Evolutionary conservation across 30 jellyfish, hydroid and myxozoan species (phyloP).

Genomic region (Hydractinia symbiolongicarpus): DNA sequence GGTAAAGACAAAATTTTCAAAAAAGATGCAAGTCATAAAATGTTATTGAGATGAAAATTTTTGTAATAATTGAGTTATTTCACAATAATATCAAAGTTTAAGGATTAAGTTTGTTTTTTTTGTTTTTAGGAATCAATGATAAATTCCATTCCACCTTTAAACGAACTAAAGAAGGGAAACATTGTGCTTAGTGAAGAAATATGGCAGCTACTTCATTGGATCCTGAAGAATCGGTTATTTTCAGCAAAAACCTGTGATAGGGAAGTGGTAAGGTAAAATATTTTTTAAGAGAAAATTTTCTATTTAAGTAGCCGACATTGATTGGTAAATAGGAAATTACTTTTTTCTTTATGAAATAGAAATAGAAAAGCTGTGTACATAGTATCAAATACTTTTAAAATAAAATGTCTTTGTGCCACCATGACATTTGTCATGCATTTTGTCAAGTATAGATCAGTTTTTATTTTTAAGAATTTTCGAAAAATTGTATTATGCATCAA

Average conservation of each 20-base stretch:
- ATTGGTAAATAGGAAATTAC: no score
- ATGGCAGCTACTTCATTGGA: slow-evolving; percentile 50
- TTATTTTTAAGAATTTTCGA: no score
- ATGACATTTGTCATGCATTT: no score
- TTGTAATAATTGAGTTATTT: background rate
- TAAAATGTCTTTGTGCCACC: no score
- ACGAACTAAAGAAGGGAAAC: slow-evolving; percentile 13
- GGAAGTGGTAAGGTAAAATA: slow-evolving; percentile 24
- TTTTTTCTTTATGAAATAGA: no score
- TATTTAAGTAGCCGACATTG: no score
- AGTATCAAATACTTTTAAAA: no score
- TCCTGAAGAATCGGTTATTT: slow-evolving; percentile 34
- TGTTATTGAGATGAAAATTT: background rate
- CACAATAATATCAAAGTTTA: background rate
- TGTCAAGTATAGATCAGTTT: no score
- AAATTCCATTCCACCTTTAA: slow-evolving; percentile 23
- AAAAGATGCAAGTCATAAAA: no score
- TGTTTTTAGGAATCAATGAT: slow-evolving; percentile 5
- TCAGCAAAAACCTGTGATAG: slow-evolving; percentile 37
- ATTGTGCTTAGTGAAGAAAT: slow-evolving; percentile 35
- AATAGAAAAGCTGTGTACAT: no score
- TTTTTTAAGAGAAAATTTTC: background rate
- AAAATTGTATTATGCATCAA: no score
- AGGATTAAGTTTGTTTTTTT: background rate
- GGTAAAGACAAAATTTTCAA: no score